Base-by-base conservation (phyloP, 2,797 vertebrate genomes). In the Esox lucius region DNA sequence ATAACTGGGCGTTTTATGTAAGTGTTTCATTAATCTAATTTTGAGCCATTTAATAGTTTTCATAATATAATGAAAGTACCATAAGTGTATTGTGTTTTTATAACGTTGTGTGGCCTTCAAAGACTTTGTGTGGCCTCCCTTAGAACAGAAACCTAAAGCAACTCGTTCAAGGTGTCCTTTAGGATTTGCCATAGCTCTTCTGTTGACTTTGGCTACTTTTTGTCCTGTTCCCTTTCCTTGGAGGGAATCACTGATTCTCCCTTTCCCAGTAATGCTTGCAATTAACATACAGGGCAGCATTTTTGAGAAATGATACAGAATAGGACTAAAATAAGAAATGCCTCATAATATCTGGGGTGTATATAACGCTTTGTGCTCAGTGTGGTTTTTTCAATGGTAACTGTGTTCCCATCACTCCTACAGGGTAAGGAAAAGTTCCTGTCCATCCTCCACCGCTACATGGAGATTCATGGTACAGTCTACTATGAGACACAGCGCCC, bases 381-480 rank as follows among this genome's bases (percentile, higher is more conserved):
- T 68, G 1, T 13, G 35, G 42, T 8, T 46, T 46, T 46, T 5
- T 39, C n/a, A 8, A 17, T 24, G 39, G n/a, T 66, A 17, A 42
- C 39, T 39, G 12, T 68, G 66, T 22, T 46, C 19, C 35, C 22
- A 22, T 39, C 19, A 4, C 19, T 39, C 1, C 17, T 84, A 46
- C 42, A 98, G 98, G 96, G 96, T 67, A 98, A 97, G 76, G 97
- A 97, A 71, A 97, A 95, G 80, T 95, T 97, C 81, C 90, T 99
- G 76, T 78, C 91, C 77, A 95, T 97, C 77, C 91, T 99, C 71
- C 95, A 96, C 85, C 96, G 93, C 77, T 94, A 98, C 93, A 98
- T 99, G 97, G 97, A 98, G 86, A 93, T 99, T 88, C 98, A 99
- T 0, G 97, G 97, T 74, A 99, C 98, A 0, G 98, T 99, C 81